phyloP scores from a whole-genome alignment of 2,113 vertebrate species.

The Chaetura pelagica region DNA sequence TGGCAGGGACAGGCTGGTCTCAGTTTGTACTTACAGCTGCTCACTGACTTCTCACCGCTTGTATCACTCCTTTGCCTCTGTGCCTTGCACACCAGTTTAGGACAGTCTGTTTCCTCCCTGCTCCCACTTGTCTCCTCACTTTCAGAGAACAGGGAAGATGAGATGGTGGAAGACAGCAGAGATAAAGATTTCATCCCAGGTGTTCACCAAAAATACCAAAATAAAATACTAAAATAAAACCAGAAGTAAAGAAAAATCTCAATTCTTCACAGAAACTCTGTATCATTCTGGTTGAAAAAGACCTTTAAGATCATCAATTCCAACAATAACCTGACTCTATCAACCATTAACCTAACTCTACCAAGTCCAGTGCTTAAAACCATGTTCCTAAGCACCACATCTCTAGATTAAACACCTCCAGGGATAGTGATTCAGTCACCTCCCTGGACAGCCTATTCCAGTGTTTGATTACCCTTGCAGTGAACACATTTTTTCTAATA shows the following conservation, averaged over 20 bases:
- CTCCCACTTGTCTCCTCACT: background rate
- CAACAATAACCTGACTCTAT: too few relatives aligned
- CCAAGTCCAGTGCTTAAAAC: too few relatives aligned
- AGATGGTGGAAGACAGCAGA: background rate
- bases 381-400: too few relatives aligned
- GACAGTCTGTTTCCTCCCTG: background rate
- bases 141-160: background rate
- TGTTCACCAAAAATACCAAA: constrained; percentile 1
- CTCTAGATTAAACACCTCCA: too few relatives aligned
- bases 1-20: background rate
- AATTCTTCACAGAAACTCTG: background rate
- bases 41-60: background rate
- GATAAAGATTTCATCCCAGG: background rate
- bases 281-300: too few relatives aligned
- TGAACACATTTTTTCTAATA: too few relatives aligned
- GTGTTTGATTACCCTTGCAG: too few relatives aligned
- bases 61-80: background rate
- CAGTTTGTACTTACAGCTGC: background rate
- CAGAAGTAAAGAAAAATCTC: background rate
- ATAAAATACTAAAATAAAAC: constrained; percentile 8
- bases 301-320: too few relatives aligned
- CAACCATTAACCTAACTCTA: too few relatives aligned
- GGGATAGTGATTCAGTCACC: too few relatives aligned
- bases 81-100: background rate
- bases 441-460: too few relatives aligned